Base-by-base conservation (phyloP, 2,113 vertebrate species). In the Pseudorasbora parva region DNA sequence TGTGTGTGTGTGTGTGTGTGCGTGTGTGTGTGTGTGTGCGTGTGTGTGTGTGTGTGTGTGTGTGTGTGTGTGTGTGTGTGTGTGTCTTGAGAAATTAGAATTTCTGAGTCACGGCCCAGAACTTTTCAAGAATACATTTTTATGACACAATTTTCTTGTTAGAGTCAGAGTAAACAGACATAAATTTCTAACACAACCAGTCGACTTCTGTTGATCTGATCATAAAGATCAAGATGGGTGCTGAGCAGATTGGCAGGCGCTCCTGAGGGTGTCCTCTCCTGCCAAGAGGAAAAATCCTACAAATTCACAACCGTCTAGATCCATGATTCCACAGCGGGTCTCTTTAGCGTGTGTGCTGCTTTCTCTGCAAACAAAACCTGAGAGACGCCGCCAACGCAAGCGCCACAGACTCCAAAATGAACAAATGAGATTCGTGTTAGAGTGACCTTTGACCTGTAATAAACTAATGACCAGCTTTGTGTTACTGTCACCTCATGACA, bases 341-440 rank as follows among this genome's bases (percentile, higher is more conserved):
- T 33, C 79, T 71, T 71, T 57, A 69, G 19, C 17, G 8, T 12
- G 27, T 37, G 9, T 9, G 25, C 41, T 78, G 73, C 30, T 82
- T 82, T 79, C 81, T 78, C 56, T 72, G 19, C 27, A 78, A 73
- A 86, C 30, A 82, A 78, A 82, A 82, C 54, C 41, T 60, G 21
- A 8, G 19, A 62, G 3, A 8, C 30, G 10, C 21, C 19, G 84
- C 80, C 85, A 86, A 82, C 7, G 14, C 33, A 82, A 82, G 73
- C 81, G 10, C 30, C 3, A 19, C 25, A 5, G 21, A 66, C 74
- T 71, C 85, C 64, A 82, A 82, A 72, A 72, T 14, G 43, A 85
- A 82, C 81, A 71, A 71, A 78, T 51, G 73, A 43, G 17, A 27
- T 47, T 51, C 9, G 41, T 78, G 80, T 71, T 72, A 51, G 17